Evolutionary conservation across 1,140 invertebrate species (phyloP).

Genomic region (Platorchestia sp.): DNA sequence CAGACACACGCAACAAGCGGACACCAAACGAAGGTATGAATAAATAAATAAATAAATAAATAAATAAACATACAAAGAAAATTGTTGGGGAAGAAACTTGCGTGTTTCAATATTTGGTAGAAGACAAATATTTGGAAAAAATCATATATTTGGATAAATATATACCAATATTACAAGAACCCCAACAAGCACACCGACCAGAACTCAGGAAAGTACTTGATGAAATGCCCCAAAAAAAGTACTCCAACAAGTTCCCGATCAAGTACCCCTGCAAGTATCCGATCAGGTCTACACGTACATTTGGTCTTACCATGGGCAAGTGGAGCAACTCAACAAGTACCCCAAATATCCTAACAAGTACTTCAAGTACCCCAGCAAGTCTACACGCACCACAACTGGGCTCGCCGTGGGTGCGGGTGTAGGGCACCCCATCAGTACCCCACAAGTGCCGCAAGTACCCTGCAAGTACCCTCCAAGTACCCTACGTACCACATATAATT

Average conservation of each 20-base stretch:
- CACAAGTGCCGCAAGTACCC: no score
- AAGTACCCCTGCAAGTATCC: neutral
- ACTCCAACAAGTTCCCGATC: neutral
- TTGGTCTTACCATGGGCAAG: neutral
- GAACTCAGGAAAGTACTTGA: neutral
- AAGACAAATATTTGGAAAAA: neutral
- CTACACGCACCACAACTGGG: neutral
- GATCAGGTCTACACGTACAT: neutral
- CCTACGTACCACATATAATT: no score
- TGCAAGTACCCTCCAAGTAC: no score
- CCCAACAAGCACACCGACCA: no score
- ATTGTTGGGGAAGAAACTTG: neutral
- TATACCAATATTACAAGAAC: no score
- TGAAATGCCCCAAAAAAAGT: neutral
- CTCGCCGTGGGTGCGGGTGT: slow-evolving; percentile 54
- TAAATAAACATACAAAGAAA: neutral
- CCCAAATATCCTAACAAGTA: neutral
- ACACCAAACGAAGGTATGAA: no score
- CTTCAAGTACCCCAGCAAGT: neutral
- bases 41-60: no score
- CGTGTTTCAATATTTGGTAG: neutral
- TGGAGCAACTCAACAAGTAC: neutral
- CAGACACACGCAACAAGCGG: no score
- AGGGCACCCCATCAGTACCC: neutral
- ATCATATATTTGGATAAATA: no score